Evolutionary conservation across 2,888 invertebrate genomes (phyloP).

Genomic region (Sturmia bella): DNA sequence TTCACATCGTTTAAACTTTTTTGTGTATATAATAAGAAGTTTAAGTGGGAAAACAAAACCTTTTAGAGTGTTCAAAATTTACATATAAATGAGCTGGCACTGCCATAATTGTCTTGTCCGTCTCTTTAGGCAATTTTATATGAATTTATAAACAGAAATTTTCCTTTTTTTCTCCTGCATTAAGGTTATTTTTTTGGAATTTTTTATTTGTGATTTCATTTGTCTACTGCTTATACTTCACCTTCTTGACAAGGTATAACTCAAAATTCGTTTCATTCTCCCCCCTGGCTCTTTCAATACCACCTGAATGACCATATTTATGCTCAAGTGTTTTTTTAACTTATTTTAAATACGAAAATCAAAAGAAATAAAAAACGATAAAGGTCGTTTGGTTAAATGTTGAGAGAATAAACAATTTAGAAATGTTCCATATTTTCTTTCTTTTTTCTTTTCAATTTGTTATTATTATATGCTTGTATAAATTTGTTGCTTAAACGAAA

Average conservation of each 20-base stretch:
- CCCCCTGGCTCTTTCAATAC: not conserved
- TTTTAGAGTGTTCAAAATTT: conserved; percentile 52
- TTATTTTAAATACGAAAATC: too few species aligned
- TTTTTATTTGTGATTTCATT: conserved; percentile 12
- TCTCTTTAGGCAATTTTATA: conserved; percentile 42
- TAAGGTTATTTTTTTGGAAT: conserved; percentile 5
- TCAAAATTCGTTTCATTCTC: too few species aligned
- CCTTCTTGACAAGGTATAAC: not conserved
- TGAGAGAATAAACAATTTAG: too few species aligned
- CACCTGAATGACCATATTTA: not conserved
- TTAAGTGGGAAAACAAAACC: conserved; percentile 35
- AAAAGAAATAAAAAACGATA: too few species aligned
- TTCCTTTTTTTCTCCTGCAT: not conserved
- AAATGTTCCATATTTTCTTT: too few species aligned
- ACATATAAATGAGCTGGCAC: conserved; percentile 66
- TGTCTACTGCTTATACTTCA: conserved; percentile 34
- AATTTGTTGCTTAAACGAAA: too few species aligned
- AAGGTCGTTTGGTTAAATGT: too few species aligned
- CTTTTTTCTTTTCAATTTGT: too few species aligned
- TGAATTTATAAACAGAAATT: conserved; percentile 48
- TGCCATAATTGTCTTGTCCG: conserved; percentile 13
- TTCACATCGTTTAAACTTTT: not conserved
- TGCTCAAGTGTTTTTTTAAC: too few species aligned
- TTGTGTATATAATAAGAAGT: not conserved
- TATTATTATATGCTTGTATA: too few species aligned